Percentiles rank a stretch among this genome's conserved stretches.
Conservation (phyloP, 2,888 invertebrate genomes). For the Acanthacorydalis orientalis region DNA sequence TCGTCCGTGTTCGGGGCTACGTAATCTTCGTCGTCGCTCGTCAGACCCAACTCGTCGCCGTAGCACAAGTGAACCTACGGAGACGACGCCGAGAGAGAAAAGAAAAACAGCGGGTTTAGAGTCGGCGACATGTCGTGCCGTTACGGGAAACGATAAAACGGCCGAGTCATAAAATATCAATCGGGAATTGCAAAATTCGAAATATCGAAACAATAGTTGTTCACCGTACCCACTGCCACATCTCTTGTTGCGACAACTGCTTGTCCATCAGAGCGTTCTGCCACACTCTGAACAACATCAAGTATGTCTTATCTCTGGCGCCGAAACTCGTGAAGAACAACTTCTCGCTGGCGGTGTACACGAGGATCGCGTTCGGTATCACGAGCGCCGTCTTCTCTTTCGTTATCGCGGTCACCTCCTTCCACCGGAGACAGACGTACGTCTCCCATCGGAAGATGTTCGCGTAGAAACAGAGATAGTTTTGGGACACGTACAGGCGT, state of each 20-base stretch:
- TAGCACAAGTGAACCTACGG: constrained; percentile 73
- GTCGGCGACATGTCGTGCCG: not conserved
- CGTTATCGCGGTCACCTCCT: constrained; percentile 82
- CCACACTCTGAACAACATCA: constrained; percentile 92
- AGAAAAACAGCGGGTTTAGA: no score
- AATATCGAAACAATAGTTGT: not conserved
- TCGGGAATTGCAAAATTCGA: not conserved
- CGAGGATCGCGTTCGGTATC: constrained; percentile 90
- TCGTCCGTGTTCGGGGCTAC: constrained; percentile 42
- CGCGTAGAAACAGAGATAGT: constrained; percentile 92
- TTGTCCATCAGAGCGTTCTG: constrained; percentile 89
- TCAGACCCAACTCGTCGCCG: constrained; percentile 84
- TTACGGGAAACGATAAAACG: not conserved
- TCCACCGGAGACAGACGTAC: constrained; percentile 66
- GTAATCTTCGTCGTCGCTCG: constrained; percentile 83
- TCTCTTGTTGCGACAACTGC: constrained; percentile 63
- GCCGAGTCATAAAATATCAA: not conserved
- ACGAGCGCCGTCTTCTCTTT: constrained; percentile 89
- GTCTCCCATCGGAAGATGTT: constrained; percentile 98
- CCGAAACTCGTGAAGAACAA: constrained; percentile 91
- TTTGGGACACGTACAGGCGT: constrained; percentile 85
- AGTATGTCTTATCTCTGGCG: constrained; percentile 83
- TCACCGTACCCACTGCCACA: constrained; percentile 67
- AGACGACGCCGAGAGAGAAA: no score
- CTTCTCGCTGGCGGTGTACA: constrained; percentile 66